Base-by-base conservation (phyloP, 1,140 invertebrate species). In the Cherax quadricarinatus region DNA sequence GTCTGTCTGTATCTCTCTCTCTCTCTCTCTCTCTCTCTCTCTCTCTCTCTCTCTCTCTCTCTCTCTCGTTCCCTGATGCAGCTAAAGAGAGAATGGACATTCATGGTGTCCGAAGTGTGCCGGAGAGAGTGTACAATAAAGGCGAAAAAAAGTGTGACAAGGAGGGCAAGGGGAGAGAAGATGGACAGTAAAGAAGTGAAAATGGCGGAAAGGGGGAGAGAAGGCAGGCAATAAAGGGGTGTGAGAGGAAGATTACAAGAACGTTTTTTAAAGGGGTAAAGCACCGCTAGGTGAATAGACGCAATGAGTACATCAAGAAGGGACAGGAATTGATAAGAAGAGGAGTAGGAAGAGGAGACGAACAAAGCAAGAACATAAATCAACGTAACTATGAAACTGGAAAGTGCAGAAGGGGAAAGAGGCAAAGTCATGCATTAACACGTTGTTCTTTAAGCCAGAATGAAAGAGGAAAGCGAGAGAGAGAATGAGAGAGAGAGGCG, bases 401-500 rank as follows among this genome's bases (percentile, higher is more conserved):
- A 41, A 41, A 41, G 30, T 41, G 30, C 30, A 41, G 30, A 41
- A 41, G 30, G 2, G 30, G 30, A 2, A 41, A 41, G 30, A 41
- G 30, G 30, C 30, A 41, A 41, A 41, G 30, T 41, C 30, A 41
- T 41, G 30, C 30, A 41, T 41, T 41, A 41, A 41, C 30, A 41
- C 30, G 30, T 41, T 41, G 30, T 41, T 57, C 53, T 9, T 57
- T 10, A n/a, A 60, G 49, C 30, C 16, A 83, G 53, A 83, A 53
- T 30, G 10, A 83, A 21, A 83, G 18, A 60, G 30, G 49, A 83
- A 14, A 85, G 49, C 5, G 57, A 70, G 9, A 78, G 70, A 87
- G 62, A 73, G 30, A 73, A 30, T 24, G 16, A 86, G 51, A 86
- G 85, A 86, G 85, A 48, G 62, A 49, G 66, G 49, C 30, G 30